Base-by-base conservation (phyloP, 2,113 vertebrate species). In the Scartelaos histophorus region DNA sequence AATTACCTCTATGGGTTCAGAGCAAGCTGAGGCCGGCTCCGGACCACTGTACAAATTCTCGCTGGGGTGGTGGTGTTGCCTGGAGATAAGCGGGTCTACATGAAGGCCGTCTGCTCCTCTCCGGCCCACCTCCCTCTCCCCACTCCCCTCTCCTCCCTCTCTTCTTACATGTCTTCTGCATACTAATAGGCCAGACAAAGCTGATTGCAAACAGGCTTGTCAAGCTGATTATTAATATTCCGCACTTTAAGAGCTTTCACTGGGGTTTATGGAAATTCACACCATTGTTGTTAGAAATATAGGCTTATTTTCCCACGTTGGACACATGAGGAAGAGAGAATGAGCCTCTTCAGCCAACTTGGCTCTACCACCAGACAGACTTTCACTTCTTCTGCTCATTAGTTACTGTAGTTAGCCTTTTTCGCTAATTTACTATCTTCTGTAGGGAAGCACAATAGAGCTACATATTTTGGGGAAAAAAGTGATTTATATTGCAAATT, bases 31-130 rank as follows among this genome's bases (percentile, higher is more conserved):
- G 70, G 83, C 81, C 66, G 81, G 70, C 73, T 69, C 66, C 67
- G 77, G 83, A 73, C 69, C 78, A 78, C 86, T 85, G 89, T 88
- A 87, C 74, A 73, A 84, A 91, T 92, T 91, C 88, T 70, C 89
- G 69, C 46, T 67, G 60, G 71, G 74, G 61, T 77, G 71, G 58
- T 75, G 69, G 71, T 74, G 91, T 94, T 93, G 93, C 93, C 83
- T 72, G 83, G 93, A 85, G 68, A 92, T 90, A 78, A 24, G 78
- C 74, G 75, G 75, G 60, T 24, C 79, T 82, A 78, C 79, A 78
- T 73, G 81, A 87, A 71, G 67, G 71, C 71, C 66, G 75, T 66
- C 78, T 56, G 19, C 67, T 76, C 71, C 72, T 68, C 57, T 71
- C 49, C 58, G 65, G 66, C 34, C 71, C 66, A 67, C 77, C 83